Percentiles rank a stretch among this genome's conserved stretches.
These are phyloP conservation scores for Brachyrhaphis roseni DNA, from an alignment of 2,797 vertebrate species.

Conservation along the genomic window DNA sequence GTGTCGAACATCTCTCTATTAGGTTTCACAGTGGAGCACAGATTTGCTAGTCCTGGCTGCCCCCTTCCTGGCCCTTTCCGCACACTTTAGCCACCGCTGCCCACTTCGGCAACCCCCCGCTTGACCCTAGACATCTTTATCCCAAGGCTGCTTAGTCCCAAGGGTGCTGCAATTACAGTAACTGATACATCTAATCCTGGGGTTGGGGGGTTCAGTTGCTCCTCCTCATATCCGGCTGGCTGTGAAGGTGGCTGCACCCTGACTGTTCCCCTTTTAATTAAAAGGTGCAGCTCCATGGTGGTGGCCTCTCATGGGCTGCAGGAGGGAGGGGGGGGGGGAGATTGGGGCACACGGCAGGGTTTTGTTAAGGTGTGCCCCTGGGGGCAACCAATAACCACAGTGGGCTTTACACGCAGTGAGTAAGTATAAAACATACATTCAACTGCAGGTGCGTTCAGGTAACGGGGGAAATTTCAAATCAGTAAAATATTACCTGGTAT, in stretches of 20 bases:
- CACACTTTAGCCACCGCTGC: conserved; percentile 63
- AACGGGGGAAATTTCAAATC: conserved; percentile 5
- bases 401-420: conserved; percentile 24
- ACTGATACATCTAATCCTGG: conserved; percentile 82
- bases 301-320: conserved; percentile 43
- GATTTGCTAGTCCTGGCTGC: conserved; percentile 44
- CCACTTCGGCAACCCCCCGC: conserved; percentile 67
- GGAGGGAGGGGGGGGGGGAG: neutral
- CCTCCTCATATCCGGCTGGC: conserved; percentile 80
- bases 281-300: conserved; percentile 69
- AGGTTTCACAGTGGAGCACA: conserved; percentile 73
- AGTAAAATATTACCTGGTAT: neutral
- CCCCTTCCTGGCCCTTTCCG: conserved; percentile 43
- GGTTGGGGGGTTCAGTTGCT: conserved; percentile 70
- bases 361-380: conserved; percentile 48
- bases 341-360: conserved; percentile 34
- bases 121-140: conserved; percentile 78
- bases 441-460: neutral
- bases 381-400: conserved; percentile 47
- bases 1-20: conserved; percentile 71
- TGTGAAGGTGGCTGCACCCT: conserved; percentile 75
- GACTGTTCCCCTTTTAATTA: conserved; percentile 79
- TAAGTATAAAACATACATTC: conserved; percentile 32
- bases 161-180: conserved; percentile 82
- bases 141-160: conserved; percentile 67